Base-by-base conservation (phyloP, 1,140 invertebrate genomes). In the Belonocnema kinseyi region DNA sequence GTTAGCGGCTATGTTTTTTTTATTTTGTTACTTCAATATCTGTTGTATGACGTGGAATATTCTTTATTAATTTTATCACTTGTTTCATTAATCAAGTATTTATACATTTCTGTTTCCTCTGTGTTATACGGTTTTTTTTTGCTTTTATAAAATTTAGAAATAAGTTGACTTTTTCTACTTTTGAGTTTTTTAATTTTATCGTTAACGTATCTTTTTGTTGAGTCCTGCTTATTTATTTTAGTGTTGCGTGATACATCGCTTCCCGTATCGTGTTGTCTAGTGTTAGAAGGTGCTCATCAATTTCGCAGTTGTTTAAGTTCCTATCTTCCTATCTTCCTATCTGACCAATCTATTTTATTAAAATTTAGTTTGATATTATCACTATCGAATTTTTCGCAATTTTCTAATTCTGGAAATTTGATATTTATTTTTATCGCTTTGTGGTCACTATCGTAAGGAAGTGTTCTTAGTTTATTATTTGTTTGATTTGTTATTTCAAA, bases 401-500 rank as follows among this genome's bases (percentile, higher is more conserved):
- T 19, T 12, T 76, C 61, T 0, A 13, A 16, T 16, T 52, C 14
- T 16, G 16, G 13, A 21, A 26, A 26, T 26, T 26, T 26, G 3
- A 76, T 50, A 17, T 52, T 21, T 21, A 70, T 50, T 3, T 70
- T 10, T 50, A 80, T 46, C 6, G 73, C 75, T 5, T 75, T 56
- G 17, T 80, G 75, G 33, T 80, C 73, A 52, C 75, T 80, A 17
- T 80, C 66, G 8, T 72, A 46, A 1, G 50, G 7, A 5, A 75
- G 2, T 2, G 74, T 54, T 10, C 21, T 61, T 21, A 80, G 40
- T 53, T 26, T n/a, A n/a, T n/a, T n/a, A n/a, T n/a, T n/a, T n/a
- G n/a, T n/a, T n/a, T n/a, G n/a, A n/a, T n/a, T n/a, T n/a, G n/a
- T n/a, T n/a, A n/a, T n/a, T n/a, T n/a, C n/a, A n/a, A n/a, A n/a